Percentiles rank a stretch among this genome's conserved stretches.
Conservation (phyloP, 2,888 invertebrate genomes). For the Synanthedon andrenaeformis region DNA sequence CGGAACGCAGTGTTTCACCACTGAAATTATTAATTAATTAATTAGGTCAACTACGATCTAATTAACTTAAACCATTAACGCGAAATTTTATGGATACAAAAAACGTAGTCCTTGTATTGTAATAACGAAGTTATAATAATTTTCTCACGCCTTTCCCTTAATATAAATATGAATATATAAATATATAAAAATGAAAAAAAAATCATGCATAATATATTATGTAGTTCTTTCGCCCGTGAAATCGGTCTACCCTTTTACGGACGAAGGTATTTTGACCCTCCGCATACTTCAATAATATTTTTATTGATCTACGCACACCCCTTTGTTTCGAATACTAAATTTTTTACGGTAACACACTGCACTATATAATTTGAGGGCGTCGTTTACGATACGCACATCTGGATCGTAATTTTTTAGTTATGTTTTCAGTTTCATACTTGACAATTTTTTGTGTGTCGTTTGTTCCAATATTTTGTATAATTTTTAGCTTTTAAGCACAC, state of each 20-base stretch:
- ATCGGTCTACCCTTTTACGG: background rate
- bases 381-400: background rate
- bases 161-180: too few species aligned
- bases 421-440: background rate
- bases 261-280: background rate
- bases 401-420: background rate
- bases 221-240: background rate
- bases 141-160: too few species aligned
- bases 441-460: background rate
- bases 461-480: too few species aligned
- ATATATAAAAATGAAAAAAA: too few species aligned
- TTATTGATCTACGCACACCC: constrained; percentile 4
- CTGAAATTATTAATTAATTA: too few species aligned
- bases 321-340: constrained; percentile 2
- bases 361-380: background rate
- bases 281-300: background rate
- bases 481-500: too few species aligned
- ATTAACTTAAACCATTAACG: too few species aligned
- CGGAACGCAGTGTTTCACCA: too few species aligned
- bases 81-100: too few species aligned
- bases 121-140: too few species aligned
- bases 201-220: background rate
- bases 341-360: background rate
- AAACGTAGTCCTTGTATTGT: too few species aligned
- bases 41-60: too few species aligned